Evolutionary conservation across 2,113 vertebrate genomes (phyloP).

Genomic region (Hemichromis elongatus): DNA sequence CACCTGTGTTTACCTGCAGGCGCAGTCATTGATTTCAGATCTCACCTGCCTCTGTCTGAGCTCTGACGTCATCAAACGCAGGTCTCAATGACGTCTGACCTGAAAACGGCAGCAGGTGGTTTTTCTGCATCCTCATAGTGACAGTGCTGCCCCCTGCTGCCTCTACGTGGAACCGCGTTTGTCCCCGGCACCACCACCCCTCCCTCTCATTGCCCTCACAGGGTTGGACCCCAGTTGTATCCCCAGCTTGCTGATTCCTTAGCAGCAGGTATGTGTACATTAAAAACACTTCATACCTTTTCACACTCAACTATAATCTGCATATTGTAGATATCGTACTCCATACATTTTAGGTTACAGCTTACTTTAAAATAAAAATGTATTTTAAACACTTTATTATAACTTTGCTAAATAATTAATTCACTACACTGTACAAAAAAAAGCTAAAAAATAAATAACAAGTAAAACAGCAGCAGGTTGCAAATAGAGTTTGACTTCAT

Average conservation of each 20-base stretch:
- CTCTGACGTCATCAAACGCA: neutral
- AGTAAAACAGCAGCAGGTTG: neutral
- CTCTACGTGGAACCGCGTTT: neutral
- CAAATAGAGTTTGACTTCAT: neutral
- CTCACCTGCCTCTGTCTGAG: neutral
- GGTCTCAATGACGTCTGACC: neutral
- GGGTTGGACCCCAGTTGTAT: rapidly evolving
- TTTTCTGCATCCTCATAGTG: neutral
- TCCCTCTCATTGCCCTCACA: neutral
- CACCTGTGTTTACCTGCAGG: neutral
- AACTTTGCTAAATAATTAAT: neutral
- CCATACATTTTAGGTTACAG: rapidly evolving
- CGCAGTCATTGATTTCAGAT: neutral
- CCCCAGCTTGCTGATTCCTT: neutral
- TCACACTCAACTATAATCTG: neutral
- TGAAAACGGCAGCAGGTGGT: neutral
- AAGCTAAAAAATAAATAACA: neutral
- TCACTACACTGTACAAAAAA: neutral
- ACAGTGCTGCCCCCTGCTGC: constrained; percentile 8
- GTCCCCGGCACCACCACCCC: neutral
- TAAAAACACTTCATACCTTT: neutral
- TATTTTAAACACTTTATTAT: neutral
- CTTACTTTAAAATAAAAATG: neutral
- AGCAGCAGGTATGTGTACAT: neutral
- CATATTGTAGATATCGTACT: neutral